These are phyloP conservation scores for Progne subis DNA, from an alignment of 2,113 vertebrate species.

Conservation along the genomic window DNA sequence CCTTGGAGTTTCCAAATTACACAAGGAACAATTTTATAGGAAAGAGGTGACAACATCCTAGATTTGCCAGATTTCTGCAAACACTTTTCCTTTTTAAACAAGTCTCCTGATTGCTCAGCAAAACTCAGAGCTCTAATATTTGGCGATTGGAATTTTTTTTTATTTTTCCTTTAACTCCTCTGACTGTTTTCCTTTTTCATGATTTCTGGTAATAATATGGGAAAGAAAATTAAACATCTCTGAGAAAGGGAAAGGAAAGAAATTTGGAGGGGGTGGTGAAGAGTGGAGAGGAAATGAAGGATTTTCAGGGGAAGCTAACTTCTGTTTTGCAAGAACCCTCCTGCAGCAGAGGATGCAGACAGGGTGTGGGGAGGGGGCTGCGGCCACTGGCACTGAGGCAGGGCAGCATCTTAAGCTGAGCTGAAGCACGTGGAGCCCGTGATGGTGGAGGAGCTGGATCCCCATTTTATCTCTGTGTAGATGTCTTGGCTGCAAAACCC, in stretches of 20 bases:
- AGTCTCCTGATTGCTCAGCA: background rate
- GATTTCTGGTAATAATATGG: background rate
- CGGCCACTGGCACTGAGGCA: background rate
- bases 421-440: background rate
- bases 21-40: background rate
- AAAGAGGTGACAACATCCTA: slow-evolving; percentile 22
- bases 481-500: background rate
- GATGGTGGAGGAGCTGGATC: background rate
- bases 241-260: background rate
- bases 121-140: background rate
- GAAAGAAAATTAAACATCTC: background rate
- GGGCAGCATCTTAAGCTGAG: background rate
- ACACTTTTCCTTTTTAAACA: background rate
- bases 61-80: slow-evolving; percentile 17
- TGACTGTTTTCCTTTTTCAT: background rate
- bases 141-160: background rate
- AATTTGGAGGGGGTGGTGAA: background rate
- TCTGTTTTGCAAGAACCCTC: background rate
- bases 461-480: background rate
- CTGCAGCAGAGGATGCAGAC: background rate
- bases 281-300: background rate
- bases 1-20: background rate
- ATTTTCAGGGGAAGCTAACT: background rate
- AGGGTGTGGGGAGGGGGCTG: background rate
- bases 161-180: background rate